Conservation (phyloP, 2,888 invertebrate genomes). For the Venustoraphidia nigricollis region DNA sequence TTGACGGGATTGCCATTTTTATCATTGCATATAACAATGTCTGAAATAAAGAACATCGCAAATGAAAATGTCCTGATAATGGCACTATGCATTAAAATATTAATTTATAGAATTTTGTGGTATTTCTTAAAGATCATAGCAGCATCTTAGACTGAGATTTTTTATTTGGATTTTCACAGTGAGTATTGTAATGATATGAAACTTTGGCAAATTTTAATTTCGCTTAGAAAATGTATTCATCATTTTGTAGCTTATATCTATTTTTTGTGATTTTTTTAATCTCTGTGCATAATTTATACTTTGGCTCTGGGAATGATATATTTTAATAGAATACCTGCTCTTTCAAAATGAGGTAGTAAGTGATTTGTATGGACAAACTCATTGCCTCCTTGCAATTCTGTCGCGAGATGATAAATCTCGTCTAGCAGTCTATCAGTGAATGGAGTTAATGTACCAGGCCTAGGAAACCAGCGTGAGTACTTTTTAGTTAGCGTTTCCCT, state of each 20-base stretch:
- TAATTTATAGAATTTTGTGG: neutral
- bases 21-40: constrained; percentile 27
- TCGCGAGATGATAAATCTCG: constrained; percentile 35
- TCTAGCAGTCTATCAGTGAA: constrained; percentile 39
- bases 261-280: too few species aligned
- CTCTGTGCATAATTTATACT: too few species aligned
- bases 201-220: neutral
- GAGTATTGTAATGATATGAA: too few species aligned
- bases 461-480: constrained; percentile 41
- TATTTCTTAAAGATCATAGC: neutral
- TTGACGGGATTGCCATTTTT: constrained; percentile 31
- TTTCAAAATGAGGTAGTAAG: constrained; percentile 50
- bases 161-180: neutral
- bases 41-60: constrained; percentile 13
- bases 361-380: constrained; percentile 36
- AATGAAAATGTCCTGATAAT: neutral
- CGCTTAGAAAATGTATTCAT: too few species aligned
- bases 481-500: constrained; percentile 39
- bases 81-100: neutral
- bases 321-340: constrained; percentile 31
- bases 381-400: constrained; percentile 31
- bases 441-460: constrained; percentile 30
- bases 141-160: neutral
- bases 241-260: too few species aligned
- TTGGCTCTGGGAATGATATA: neutral